Conservation (phyloP, 2,888 invertebrate species). For the Lissocephala sabroskyi region DNA sequence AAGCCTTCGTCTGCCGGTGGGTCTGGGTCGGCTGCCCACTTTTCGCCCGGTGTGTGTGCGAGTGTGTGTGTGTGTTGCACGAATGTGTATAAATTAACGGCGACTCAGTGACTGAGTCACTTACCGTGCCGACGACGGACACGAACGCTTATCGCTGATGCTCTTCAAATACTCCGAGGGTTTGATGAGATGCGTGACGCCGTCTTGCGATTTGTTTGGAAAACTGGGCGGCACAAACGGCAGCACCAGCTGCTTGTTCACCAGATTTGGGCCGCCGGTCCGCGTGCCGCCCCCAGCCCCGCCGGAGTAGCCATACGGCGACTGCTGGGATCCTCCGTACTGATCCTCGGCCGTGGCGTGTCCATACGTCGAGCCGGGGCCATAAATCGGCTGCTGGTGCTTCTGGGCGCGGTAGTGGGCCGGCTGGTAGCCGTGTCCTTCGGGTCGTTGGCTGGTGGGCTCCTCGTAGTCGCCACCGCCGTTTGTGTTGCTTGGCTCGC, state of each 20-base stretch:
- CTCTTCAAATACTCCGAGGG: slow-evolving; percentile 93
- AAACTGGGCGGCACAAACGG: slow-evolving; percentile 95
- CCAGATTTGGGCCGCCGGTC: slow-evolving; percentile 77
- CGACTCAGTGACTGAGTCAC: slow-evolving; percentile 35
- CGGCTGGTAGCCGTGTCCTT: slow-evolving; percentile 42
- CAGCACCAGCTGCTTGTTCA: slow-evolving; percentile 88
- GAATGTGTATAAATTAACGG: background rate
- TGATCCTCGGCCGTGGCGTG: slow-evolving; percentile 67
- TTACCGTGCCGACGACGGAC: slow-evolving; percentile 73
- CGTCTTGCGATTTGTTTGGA: slow-evolving; percentile 78
- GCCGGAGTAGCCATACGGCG: slow-evolving; percentile 57
- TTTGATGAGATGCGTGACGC: slow-evolving; percentile 89
- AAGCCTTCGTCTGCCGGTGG: too few species aligned
- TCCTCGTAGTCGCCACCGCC: background rate
- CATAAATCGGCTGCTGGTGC: slow-evolving; percentile 51
- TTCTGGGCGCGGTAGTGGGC: slow-evolving; percentile 47
- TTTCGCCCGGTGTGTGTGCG: too few species aligned
- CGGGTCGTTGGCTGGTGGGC: slow-evolving; percentile 18
- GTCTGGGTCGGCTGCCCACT: slow-evolving; percentile 47
- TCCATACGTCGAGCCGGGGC: slow-evolving; percentile 38
- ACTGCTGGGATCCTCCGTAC: slow-evolving; percentile 68
- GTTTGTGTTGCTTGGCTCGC: slow-evolving; percentile 10
- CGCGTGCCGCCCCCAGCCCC: slow-evolving; percentile 37
- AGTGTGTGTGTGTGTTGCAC: too few species aligned
- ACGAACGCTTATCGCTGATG: slow-evolving; percentile 78